These are phyloP conservation scores for Origma solitaria DNA, from an alignment of 2,113 vertebrate species.

Conservation along the genomic window DNA sequence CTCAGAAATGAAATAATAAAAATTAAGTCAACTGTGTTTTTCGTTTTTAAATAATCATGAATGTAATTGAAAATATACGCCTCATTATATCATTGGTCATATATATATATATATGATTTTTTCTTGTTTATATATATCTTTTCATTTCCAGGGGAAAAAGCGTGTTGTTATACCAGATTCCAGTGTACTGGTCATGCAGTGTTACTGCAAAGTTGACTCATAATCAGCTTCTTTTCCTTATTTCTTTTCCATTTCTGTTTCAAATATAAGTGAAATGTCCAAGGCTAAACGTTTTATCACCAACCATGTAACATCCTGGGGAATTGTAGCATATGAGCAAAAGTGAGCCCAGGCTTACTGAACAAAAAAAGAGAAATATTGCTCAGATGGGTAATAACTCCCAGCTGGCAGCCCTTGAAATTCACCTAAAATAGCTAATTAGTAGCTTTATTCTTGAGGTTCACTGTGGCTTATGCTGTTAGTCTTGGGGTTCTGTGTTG, in stretches of 20 bases:
- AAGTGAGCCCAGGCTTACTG: background rate
- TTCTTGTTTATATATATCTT: background rate
- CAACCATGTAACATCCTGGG: background rate
- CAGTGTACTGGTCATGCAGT: background rate
- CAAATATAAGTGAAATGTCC: background rate
- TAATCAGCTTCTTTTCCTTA: background rate
- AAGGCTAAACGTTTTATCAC: background rate
- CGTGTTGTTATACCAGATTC: background rate
- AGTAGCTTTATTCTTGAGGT: background rate
- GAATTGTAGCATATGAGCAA: background rate
- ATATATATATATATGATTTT: background rate
- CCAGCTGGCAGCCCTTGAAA: background rate
- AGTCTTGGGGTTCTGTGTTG: background rate
- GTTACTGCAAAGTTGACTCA: background rate
- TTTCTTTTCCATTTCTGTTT: background rate
- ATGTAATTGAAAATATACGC: background rate
- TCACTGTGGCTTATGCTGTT: background rate
- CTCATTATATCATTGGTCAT: background rate
- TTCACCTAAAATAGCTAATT: background rate
- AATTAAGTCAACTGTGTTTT: background rate
- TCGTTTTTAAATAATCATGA: background rate
- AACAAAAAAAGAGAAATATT: background rate
- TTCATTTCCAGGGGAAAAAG: background rate
- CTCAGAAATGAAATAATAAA: background rate
- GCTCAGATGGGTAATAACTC: background rate